Evolutionary conservation across 2,888 invertebrate genomes (phyloP).

Genomic region (Drosophila aldrichi): DNA sequence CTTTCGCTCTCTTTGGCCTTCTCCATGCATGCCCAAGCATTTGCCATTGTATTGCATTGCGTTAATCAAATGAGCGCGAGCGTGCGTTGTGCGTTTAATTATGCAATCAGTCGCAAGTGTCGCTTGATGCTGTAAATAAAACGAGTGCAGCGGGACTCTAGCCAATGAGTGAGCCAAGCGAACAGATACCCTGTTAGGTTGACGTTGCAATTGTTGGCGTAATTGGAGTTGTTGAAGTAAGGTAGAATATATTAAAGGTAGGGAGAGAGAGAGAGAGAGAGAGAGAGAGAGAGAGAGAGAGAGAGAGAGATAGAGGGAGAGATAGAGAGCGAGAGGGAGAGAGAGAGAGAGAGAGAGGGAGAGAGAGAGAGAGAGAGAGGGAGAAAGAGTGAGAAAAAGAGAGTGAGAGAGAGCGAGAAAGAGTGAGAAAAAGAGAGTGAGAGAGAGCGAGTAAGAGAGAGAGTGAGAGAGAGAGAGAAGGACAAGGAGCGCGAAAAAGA

Average conservation of each 20-base stretch:
- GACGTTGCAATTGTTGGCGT: no score
- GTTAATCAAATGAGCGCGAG: conserved; percentile 57
- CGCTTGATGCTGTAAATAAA: conserved; percentile 26
- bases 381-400: no score
- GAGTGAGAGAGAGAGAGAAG: background rate
- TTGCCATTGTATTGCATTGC: background rate
- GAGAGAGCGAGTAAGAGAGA: background rate
- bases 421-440: background rate
- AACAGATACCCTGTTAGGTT: conserved; percentile 13
- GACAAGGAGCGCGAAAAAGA: background rate
- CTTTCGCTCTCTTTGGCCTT: background rate
- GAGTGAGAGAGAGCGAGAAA: no score
- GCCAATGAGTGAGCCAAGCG: background rate
- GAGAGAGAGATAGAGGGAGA: no score
- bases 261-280: background rate
- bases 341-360: no score
- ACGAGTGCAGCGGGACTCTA: background rate
- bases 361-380: no score
- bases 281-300: background rate
- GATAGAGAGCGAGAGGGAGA: no score
- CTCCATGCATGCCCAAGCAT: conserved; percentile 3
- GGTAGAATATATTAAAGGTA: no score
- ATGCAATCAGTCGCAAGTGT: conserved; percentile 57
- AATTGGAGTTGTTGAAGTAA: background rate
- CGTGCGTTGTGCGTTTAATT: conserved; percentile 41